Percentiles rank a stretch among this genome's conserved stretches.
Conservation (phyloP, 1,140 invertebrate species). For the Dendrolimus punctatus region DNA sequence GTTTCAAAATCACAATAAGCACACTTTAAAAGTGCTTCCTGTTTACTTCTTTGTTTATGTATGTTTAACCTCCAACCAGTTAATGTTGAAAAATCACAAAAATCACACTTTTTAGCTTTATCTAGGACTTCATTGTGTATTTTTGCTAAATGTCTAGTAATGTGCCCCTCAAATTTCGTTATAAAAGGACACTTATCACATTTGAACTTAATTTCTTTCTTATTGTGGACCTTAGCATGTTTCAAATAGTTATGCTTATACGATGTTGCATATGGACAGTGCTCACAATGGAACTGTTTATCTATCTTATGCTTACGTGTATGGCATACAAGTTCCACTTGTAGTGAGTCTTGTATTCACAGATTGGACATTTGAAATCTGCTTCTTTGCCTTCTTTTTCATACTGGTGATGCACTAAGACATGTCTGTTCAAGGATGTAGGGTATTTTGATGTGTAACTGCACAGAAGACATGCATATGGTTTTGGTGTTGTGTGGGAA, state of each 20-base stretch:
- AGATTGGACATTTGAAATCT: constrained; percentile 26
- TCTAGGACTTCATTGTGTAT: constrained; percentile 41
- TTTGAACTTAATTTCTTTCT: constrained; percentile 24
- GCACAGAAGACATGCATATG: constrained; percentile 23
- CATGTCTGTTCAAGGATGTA: constrained; percentile 26
- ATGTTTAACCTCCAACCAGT: constrained; percentile 36
- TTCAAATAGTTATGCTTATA: constrained; percentile 41
- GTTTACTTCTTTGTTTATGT: constrained; percentile 34
- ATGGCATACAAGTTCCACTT: constrained; percentile 42
- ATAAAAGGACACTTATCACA: constrained; percentile 48
- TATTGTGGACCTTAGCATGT: constrained; percentile 32
- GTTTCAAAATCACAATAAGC: constrained; percentile 31
- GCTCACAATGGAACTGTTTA: constrained; percentile 37
- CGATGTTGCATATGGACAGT: constrained; percentile 34
- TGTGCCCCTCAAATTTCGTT: constrained; percentile 41
- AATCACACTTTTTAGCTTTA: constrained; percentile 31
- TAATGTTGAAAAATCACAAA: constrained; percentile 44
- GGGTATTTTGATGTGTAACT: constrained; percentile 35
- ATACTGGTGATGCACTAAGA: constrained; percentile 27
- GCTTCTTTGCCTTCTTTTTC: constrained; percentile 10
- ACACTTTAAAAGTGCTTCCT: constrained; percentile 25
- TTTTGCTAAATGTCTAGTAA: constrained; percentile 37
- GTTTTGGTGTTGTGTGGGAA: constrained; percentile 25
- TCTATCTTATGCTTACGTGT: constrained; percentile 37
- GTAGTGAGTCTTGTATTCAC: constrained; percentile 33